Evolutionary conservation across 2,888 invertebrate species (phyloP), one percentile per base, ranked within the genome.

Genomic region (Dasypogon diadema): DNA sequence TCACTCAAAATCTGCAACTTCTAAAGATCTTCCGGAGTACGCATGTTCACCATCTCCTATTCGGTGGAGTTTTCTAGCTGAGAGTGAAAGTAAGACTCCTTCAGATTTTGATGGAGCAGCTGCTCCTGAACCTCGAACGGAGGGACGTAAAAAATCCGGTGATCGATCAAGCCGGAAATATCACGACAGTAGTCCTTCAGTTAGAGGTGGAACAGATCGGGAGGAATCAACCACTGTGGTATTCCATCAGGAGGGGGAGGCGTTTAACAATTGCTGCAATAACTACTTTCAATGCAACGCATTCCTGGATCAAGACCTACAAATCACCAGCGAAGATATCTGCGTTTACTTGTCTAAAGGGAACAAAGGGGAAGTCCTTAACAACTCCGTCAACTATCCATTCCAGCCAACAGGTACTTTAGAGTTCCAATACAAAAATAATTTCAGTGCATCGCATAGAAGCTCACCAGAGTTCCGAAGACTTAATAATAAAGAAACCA

Each of bases 321-420:
- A 85, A 80, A 86, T 85, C n/a, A 86, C 86, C 76, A 86, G 85
- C 80, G 85, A 85, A 79, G 86, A 85, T 70, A 85, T 85, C 46
- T 85, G 86, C 21, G 84, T 84, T 73, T 86, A 85, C 77, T 79
- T 85, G 60, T 85, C 86, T 10, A 85, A 85, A 79, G 85, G 84
- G 46, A 83, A 83, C 73, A 82, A 80, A 70, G 84, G 83, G 18
- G 84, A 84, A 75, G 81, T 86, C 8, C 80, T 85, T 5, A 85
- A 85, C 79, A 85, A 85, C 63, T 83, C 84, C 54, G 84, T 84
- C 78, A 85, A 82, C 76, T 85, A 85, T 78, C 85, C 85, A 5
- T 85, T 85, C 75, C 85, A 85, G 77, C 85, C 86, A 0, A 83
- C 83, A 79, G 85, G 84, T 58, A 84, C 84, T 1, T 79, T 85